These are phyloP conservation scores for Borostomias antarcticus DNA, from an alignment of 2,797 vertebrate species.

Conservation along the genomic window DNA sequence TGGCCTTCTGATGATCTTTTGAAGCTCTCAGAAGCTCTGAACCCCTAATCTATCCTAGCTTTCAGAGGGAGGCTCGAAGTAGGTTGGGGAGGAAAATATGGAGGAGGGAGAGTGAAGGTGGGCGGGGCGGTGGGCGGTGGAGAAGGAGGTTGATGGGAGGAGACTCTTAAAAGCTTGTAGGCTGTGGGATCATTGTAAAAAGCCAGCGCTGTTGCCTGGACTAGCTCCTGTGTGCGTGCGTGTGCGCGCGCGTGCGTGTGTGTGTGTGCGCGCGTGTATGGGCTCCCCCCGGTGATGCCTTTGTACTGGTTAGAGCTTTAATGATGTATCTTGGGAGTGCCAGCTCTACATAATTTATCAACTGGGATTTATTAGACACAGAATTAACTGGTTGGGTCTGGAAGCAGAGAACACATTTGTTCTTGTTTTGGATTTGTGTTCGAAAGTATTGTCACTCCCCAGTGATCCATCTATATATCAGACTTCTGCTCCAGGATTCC, in stretches of 20 bases:
- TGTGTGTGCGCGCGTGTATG: constrained; percentile 9
- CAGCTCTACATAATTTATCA: constrained; percentile 69
- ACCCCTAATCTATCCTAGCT: not conserved
- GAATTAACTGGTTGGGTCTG: constrained; percentile 51
- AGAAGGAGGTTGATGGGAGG: not conserved
- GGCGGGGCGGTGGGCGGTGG: not conserved
- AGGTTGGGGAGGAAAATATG: not conserved
- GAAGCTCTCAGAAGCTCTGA: not conserved
- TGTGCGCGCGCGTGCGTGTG: not conserved
- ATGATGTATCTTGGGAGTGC: constrained; percentile 61
- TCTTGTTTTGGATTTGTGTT: constrained; percentile 55
- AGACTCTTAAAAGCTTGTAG: constrained; percentile 10
- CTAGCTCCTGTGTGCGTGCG: not conserved
- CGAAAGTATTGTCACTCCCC: constrained; percentile 41
- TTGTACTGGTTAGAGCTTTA: constrained; percentile 65
- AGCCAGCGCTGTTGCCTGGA: constrained; percentile 10
- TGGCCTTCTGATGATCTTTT: not conserved
- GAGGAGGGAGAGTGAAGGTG: not conserved
- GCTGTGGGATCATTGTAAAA: constrained; percentile 30
- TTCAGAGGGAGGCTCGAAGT: not conserved
- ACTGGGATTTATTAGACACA: constrained; percentile 66
- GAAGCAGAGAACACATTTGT: constrained; percentile 40
- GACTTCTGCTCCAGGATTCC: constrained; percentile 35
- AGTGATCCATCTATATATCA: constrained; percentile 54
- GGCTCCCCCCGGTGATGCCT: constrained; percentile 36